phyloP scores from a whole-genome alignment of 2,888 invertebrate species.

The Copidosoma aretas region DNA sequence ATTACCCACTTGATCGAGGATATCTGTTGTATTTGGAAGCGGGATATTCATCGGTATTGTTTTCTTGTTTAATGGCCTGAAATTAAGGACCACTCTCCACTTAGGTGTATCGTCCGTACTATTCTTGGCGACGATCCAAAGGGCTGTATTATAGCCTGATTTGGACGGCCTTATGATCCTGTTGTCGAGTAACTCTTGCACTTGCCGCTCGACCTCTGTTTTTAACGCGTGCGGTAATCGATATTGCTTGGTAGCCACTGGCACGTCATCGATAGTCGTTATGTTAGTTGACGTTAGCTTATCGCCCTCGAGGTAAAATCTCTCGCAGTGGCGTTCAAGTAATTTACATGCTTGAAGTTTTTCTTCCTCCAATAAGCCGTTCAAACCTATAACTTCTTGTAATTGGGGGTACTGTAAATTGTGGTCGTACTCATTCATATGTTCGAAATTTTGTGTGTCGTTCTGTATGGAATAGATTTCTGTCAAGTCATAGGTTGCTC shows the following conservation, averaged over 20 bases:
- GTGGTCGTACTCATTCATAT: no score
- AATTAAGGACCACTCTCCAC: conserved; percentile 7
- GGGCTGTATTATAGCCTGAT: neutral
- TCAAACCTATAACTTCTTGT: no score
- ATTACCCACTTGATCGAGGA: no score
- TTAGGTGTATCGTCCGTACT: no score
- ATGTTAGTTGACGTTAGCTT: conserved; percentile 1
- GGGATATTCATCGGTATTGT: no score
- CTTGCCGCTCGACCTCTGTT: neutral
- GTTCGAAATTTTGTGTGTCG: no score
- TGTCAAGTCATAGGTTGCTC: no score
- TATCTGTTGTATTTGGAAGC: no score
- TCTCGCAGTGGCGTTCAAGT: neutral
- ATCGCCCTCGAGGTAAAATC: neutral
- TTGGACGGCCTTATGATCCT: neutral
- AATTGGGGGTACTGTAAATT: no score
- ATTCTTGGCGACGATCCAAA: no score
- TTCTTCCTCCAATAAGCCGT: neutral
- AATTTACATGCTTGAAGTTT: neutral
- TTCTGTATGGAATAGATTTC: no score
- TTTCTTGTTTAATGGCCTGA: neutral
- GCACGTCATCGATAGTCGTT: neutral
- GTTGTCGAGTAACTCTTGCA: neutral
- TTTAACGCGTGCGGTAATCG: neutral
- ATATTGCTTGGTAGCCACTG: neutral